Percentiles rank a stretch among this genome's conserved stretches.
Evolutionary conservation across 1,140 invertebrate species (phyloP).

Genomic region (Octopus bimaculoides): DNA sequence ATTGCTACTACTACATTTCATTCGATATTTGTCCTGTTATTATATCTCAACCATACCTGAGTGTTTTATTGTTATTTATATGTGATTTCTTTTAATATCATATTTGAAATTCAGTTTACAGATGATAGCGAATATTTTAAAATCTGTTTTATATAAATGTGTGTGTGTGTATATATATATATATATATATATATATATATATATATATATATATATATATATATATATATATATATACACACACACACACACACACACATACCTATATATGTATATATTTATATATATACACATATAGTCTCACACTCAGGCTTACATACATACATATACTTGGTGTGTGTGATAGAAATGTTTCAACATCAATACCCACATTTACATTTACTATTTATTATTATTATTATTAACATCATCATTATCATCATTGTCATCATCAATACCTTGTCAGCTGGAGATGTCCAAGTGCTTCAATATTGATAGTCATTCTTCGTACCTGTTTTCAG

Average conservation of each 20-base stretch:
- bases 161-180: not conserved
- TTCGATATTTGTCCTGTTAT: too few species aligned
- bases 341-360: not conserved
- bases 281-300: slow-evolving; percentile 15
- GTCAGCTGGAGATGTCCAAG: not conserved
- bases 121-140: too few species aligned
- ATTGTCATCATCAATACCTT: not conserved
- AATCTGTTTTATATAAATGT: not conserved
- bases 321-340: slow-evolving; percentile 1
- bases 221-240: slow-evolving; percentile 15
- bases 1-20: too few species aligned
- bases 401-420: not conserved
- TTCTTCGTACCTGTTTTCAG: slow-evolving; percentile 6
- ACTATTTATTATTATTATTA: not conserved
- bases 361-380: too few species aligned
- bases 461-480: not conserved
- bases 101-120: too few species aligned
- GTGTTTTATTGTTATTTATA: too few species aligned
- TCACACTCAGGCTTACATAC: not conserved
- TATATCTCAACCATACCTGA: too few species aligned
- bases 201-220: slow-evolving; percentile 13
- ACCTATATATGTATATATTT: slow-evolving; percentile 19
- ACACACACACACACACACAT: slow-evolving; percentile 20
- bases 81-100: too few species aligned
- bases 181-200: not conserved